These are phyloP conservation scores for Anhinga anhinga DNA, from an alignment of 2,113 vertebrate genomes.

Conservation along the genomic window DNA sequence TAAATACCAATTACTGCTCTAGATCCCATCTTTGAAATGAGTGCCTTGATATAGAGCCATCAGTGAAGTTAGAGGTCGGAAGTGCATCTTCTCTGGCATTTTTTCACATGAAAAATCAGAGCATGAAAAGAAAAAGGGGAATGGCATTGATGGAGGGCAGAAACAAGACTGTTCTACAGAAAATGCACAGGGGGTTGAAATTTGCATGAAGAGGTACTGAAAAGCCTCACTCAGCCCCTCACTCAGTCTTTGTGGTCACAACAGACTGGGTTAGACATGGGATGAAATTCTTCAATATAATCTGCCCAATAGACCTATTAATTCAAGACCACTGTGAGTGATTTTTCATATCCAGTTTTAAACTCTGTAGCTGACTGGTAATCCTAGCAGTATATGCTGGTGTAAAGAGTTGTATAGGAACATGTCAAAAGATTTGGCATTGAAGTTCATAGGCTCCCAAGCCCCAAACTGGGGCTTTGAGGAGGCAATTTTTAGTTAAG, in stretches of 20 bases:
- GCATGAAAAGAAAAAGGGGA: background rate
- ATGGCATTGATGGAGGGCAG: background rate
- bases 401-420: background rate
- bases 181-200: background rate
- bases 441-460: background rate
- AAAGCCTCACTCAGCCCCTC: background rate
- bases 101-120: background rate
- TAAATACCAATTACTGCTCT: background rate
- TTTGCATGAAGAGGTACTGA: background rate
- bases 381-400: rapidly evolving
- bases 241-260: background rate
- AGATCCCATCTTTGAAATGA: background rate
- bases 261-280: background rate
- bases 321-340: background rate
- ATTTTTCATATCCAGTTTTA: background rate
- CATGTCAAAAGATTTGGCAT: background rate
- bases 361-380: background rate
- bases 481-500: background rate
- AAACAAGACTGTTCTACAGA: background rate
- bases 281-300: background rate
- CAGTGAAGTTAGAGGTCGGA: background rate
- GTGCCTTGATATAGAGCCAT: background rate
- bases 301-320: background rate
- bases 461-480: background rate
- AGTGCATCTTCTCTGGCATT: background rate